These are phyloP conservation scores for Pseudorasbora parva DNA, from an alignment of 2,113 vertebrate genomes.

Conservation along the genomic window DNA sequence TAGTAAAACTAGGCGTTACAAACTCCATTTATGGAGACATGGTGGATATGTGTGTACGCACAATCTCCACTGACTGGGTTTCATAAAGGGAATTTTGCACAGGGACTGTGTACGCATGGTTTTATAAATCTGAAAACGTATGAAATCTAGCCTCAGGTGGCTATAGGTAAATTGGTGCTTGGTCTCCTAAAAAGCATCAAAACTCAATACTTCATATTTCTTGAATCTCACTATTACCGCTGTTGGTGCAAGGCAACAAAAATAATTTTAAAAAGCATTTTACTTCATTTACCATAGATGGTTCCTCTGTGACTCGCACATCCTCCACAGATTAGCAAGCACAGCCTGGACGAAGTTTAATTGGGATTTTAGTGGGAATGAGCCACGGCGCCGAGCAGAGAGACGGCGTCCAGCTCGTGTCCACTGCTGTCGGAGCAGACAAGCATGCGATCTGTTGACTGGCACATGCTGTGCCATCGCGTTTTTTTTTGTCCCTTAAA, in stretches of 20 bases:
- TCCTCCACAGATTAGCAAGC: not conserved
- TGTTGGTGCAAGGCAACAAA: not conserved
- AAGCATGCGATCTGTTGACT: not conserved
- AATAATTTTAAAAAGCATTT: not conserved
- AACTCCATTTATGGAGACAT: no score
- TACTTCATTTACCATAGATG: not conserved
- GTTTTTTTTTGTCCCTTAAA: slow-evolving; percentile 64
- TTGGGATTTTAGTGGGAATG: slow-evolving; percentile 16
- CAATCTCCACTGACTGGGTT: no score
- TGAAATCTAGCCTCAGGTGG: no score
- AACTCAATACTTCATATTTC: not conserved
- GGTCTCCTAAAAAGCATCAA: no score
- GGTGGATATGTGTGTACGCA: no score
- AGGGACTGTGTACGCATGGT: no score
- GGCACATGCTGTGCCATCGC: slow-evolving; percentile 30
- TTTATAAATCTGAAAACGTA: no score
- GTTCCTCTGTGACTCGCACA: slow-evolving; percentile 10
- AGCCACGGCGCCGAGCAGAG: not conserved
- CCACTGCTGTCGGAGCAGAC: not conserved
- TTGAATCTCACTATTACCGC: not conserved
- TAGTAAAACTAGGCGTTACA: no score
- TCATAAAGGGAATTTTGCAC: no score
- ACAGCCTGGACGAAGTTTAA: not conserved
- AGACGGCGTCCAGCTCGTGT: slow-evolving; percentile 1
- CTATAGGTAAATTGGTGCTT: no score